Conservation (phyloP, 92 coral and sea anemone species). For the Palythoa caribaeorum region DNA sequence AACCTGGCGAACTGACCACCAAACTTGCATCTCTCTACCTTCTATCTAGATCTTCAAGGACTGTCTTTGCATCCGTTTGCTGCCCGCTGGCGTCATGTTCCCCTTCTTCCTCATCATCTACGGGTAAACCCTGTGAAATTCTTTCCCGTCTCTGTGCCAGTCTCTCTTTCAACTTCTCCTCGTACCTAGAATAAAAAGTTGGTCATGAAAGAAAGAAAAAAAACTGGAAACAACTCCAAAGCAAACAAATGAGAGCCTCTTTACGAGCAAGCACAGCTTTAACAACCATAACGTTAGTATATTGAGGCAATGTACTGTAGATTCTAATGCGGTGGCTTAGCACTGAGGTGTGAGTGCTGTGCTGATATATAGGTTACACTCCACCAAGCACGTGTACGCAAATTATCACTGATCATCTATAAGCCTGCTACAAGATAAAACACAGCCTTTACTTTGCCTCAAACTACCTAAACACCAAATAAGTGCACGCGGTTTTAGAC, state of each 20-base stretch:
- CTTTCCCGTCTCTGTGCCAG: conserved; percentile 93
- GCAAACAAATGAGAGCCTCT: background rate
- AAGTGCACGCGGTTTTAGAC: too few relatives aligned
- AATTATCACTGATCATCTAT: too few relatives aligned
- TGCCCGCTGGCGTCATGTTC: conserved; percentile 53
- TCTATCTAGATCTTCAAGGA: conserved; percentile 83
- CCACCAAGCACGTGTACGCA: too few relatives aligned
- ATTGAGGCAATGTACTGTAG: too few relatives aligned
- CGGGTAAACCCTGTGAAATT: conserved; percentile 91
- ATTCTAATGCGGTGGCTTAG: too few relatives aligned
- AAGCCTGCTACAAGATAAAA: too few relatives aligned
- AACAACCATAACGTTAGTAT: background rate
- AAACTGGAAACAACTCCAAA: background rate
- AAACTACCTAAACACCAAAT: too few relatives aligned
- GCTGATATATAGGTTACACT: too few relatives aligned
- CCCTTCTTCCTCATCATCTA: conserved; percentile 86
- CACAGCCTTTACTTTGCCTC: too few relatives aligned
- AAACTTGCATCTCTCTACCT: conserved; percentile 57
- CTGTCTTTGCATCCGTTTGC: conserved; percentile 70
- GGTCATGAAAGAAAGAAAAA: background rate
- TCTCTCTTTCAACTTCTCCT: conserved; percentile 89
- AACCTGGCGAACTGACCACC: too few relatives aligned
- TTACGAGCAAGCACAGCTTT: background rate
- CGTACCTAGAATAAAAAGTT: conserved; percentile 64
- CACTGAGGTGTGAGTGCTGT: too few relatives aligned